These are phyloP conservation scores for Mionectes olivaceus DNA, from an alignment of 2,797 vertebrate genomes.

Conservation along the genomic window DNA sequence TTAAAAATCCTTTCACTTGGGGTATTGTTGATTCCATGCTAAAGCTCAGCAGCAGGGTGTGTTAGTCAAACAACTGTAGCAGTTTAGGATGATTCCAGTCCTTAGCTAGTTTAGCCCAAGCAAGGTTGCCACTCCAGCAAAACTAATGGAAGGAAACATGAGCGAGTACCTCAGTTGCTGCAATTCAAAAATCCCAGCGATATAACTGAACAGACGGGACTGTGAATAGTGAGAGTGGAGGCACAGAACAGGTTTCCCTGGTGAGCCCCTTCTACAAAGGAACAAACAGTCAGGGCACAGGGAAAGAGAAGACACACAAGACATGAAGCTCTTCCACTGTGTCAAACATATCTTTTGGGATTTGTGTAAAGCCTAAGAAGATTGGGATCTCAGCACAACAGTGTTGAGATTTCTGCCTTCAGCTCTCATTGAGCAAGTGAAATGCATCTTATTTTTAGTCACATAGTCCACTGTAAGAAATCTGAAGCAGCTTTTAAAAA, in stretches of 20 bases:
- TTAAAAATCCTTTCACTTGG: background rate
- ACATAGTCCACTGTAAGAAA: background rate
- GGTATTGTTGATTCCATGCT: background rate
- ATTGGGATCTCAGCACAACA: background rate
- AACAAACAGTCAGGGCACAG: background rate
- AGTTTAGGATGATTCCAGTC: background rate
- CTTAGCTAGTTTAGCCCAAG: background rate
- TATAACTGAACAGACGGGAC: background rate
- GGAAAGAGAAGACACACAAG: background rate
- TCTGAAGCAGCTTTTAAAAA: background rate
- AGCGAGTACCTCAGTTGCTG: background rate
- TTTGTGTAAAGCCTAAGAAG: background rate
- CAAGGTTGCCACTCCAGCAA: background rate
- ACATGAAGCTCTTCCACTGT: background rate
- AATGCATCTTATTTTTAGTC: background rate
- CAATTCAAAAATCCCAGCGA: background rate
- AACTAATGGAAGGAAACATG: background rate
- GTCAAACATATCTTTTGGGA: background rate
- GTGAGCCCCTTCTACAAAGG: conserved; percentile 2
- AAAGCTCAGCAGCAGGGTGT: background rate
- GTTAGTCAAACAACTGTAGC: background rate
- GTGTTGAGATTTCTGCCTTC: background rate
- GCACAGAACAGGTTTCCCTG: background rate
- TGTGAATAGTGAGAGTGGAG: background rate
- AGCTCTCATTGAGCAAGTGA: background rate